These are phyloP conservation scores for Dromius quadrimaculatus DNA, from an alignment of 2,888 invertebrate genomes.

Conservation along the genomic window DNA sequence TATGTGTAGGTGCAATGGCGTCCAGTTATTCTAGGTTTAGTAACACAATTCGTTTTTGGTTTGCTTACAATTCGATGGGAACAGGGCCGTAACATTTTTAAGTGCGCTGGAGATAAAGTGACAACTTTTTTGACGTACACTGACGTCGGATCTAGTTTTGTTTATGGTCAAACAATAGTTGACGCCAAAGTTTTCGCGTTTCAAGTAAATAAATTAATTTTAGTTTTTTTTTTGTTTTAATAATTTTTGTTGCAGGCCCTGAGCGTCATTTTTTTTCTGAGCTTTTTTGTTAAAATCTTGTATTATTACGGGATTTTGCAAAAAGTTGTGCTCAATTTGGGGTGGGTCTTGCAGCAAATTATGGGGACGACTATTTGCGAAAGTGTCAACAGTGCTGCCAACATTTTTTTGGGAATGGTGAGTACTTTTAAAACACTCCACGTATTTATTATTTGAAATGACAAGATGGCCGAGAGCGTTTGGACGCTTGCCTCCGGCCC, in stretches of 20 bases:
- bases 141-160: constrained; percentile 83
- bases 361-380: constrained; percentile 94
- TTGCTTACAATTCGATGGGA: constrained; percentile 88
- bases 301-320: constrained; percentile 93
- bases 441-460: no score
- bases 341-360: constrained; percentile 78
- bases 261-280: constrained; percentile 94
- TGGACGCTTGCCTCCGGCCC: no score
- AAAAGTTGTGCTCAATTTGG: constrained; percentile 83
- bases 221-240: no score
- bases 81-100: constrained; percentile 78
- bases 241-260: constrained; percentile 72
- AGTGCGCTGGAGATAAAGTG: constrained; percentile 74
- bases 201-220: constrained; percentile 71
- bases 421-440: no score
- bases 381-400: constrained; percentile 92
- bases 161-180: constrained; percentile 81
- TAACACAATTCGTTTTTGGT: constrained; percentile 87
- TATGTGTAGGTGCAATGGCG: constrained; percentile 78
- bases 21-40: constrained; percentile 82
- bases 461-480: no score
- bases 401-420: constrained; percentile 95
- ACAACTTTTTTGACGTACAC: constrained; percentile 85
- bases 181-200: constrained; percentile 82
- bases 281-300: constrained; percentile 88